Percentiles rank a stretch among this genome's conserved stretches.
Conservation (phyloP, 2,113 vertebrate genomes). For the Odontophorus gujanensis region DNA sequence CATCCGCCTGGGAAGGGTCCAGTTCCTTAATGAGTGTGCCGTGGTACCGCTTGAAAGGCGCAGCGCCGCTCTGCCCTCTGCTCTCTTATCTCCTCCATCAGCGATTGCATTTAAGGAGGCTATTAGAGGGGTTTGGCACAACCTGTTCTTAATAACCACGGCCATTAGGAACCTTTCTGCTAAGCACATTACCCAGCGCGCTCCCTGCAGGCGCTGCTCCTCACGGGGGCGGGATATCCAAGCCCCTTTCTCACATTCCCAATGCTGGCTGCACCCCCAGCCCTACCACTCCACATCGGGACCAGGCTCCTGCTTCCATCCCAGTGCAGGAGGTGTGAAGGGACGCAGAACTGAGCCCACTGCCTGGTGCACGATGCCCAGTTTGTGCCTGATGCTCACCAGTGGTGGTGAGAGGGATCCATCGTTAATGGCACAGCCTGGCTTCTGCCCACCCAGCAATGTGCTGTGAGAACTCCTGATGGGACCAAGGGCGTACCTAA, state of each 20-base stretch:
- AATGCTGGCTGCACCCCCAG: not conserved
- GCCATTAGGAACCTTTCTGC: not conserved
- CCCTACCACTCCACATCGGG: too few relatives aligned
- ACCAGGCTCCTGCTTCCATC: not conserved
- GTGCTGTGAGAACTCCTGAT: not conserved
- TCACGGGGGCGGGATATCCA: not conserved
- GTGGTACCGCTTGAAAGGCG: not conserved
- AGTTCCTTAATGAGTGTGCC: not conserved
- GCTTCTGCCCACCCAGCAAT: not conserved
- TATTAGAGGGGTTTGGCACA: slow-evolving; percentile 12
- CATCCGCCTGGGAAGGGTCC: not conserved
- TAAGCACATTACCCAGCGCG: not conserved
- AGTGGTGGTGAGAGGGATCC: not conserved
- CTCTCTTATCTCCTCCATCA: not conserved
- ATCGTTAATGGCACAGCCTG: not conserved
- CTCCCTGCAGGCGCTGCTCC: not conserved
- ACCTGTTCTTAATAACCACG: not conserved
- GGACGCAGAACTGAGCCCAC: too few relatives aligned
- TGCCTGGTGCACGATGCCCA: too few relatives aligned
- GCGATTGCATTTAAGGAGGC: not conserved
- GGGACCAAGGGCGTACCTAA: slow-evolving; percentile 1
- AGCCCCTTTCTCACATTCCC: not conserved
- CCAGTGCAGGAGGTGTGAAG: too few relatives aligned
- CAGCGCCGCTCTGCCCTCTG: not conserved
- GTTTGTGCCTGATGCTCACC: not conserved